Evolutionary conservation across 2,113 vertebrate species (phyloP), one percentile per base, ranked within the genome.

Genomic region (Saccopteryx leptura): DNA sequence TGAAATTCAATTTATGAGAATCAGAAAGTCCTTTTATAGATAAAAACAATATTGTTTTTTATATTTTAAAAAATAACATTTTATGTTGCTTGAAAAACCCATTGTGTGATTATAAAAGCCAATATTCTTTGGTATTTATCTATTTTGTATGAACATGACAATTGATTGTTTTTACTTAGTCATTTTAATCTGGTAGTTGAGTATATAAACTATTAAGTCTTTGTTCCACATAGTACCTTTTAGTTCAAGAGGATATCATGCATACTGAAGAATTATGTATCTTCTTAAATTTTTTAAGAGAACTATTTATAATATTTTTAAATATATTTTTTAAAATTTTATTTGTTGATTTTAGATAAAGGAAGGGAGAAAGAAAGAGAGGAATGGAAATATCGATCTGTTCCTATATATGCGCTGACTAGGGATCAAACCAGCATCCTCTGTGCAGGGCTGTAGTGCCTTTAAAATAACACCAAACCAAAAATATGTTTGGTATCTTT

Each of bases 141-240:
- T 88, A 3, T 81, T 56, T 82, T 82, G 3, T 76, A 31, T 1
- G 2, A 7, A 2, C 5, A 2, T 50, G 4, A 1, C 0, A 21
- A 65, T 28, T 23, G 10, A 65, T 28, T 23, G 10, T 15, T 76
- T 48, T n/a, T 2, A 13, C n/a, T 66, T 21, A 11, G 19, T 74
- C 7, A 76, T 24, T 68, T 2, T 31, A 63, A 7, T 15, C 14
- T 46, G 24, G 26, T 12, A 4, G 4, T 54, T 76, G 31, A 95
- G 21, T 54, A 85, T 4, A 78, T 39, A 72, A 50, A 82, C 10
- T 61, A 39, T n/a, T 68, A 76, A 79, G 14, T 7, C 7, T 86
- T n/a, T 75, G 2, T 72, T 88, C 13, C 18, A 79, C 10, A 63
- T 68, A n/a, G 21, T 52, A 60, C 72, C 23, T 56, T 90, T 89